Percentiles rank a stretch among this genome's conserved stretches.
These are phyloP conservation scores for Caradrina kadenii DNA, from an alignment of 2,888 invertebrate species.

Conservation along the genomic window DNA sequence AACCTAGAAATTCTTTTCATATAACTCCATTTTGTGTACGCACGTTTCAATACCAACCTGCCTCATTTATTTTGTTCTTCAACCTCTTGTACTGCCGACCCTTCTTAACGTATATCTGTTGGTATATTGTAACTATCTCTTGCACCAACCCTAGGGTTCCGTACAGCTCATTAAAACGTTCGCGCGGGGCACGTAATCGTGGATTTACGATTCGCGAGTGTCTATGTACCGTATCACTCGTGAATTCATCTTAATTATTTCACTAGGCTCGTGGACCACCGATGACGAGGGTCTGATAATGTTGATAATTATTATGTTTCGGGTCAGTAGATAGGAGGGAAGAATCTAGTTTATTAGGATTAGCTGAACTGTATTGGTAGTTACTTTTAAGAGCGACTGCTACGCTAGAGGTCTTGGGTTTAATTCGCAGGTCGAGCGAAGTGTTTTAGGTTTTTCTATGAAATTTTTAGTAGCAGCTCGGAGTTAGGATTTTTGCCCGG, in stretches of 20 bases:
- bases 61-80: not conserved
- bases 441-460: too few species aligned
- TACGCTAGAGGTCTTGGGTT: too few species aligned
- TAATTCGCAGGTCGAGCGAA: too few species aligned
- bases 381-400: too few species aligned
- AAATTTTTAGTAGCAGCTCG: too few species aligned
- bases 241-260: conserved; percentile 68
- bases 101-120: not conserved
- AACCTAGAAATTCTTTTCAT: not conserved
- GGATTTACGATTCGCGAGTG: conserved; percentile 71
- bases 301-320: conserved; percentile 40
- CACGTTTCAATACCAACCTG: not conserved
- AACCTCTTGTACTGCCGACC: not conserved
- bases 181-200: conserved; percentile 71
- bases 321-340: not conserved
- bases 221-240: conserved; percentile 52
- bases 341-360: conserved; percentile 7
- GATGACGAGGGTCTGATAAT: conserved; percentile 53
- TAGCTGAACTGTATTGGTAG: conserved; percentile 4
- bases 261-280: conserved; percentile 39
- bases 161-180: conserved; percentile 74
- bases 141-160: conserved; percentile 59
- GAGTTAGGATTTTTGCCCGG: too few species aligned
- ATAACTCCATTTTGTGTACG: not conserved
- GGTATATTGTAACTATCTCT: conserved; percentile 8